Conservation (phyloP, 2,797 vertebrate genomes). For the Danionella dracula region DNA sequence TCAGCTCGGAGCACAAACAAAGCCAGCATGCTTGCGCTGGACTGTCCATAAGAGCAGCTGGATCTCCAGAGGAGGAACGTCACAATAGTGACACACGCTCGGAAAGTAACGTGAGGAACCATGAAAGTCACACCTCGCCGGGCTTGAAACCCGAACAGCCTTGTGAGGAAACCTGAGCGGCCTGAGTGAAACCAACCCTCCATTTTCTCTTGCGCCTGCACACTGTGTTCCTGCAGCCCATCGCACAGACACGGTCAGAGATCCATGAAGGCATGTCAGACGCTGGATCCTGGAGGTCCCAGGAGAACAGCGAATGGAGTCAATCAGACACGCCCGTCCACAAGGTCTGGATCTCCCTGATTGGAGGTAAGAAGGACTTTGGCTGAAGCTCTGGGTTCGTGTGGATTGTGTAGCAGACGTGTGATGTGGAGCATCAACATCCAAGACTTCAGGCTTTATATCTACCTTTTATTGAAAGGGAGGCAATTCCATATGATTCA, state of each 20-base stretch:
- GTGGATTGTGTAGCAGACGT: no score
- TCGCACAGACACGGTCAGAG: neutral
- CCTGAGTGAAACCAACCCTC: constrained; percentile 31
- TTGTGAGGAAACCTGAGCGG: constrained; percentile 53
- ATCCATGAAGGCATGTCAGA: constrained; percentile 65
- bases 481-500: no score
- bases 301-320: constrained; percentile 49
- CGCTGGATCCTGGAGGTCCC: constrained; percentile 55
- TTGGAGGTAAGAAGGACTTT: constrained; percentile 61
- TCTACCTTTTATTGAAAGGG: no score
- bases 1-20: neutral
- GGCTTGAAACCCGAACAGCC: constrained; percentile 48
- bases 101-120: constrained; percentile 54
- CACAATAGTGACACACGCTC: constrained; percentile 41
- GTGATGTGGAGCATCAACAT: no score
- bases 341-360: constrained; percentile 71
- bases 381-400: no score
- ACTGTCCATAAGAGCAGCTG: no score
- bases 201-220: constrained; percentile 35
- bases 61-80: constrained; percentile 35
- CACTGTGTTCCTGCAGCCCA: constrained; percentile 26
- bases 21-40: neutral
- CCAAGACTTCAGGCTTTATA: no score
- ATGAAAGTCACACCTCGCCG: constrained; percentile 66
- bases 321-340: constrained; percentile 39